These are phyloP conservation scores for Nemotelus pantherinus DNA, from an alignment of 2,888 invertebrate species.

Conservation along the genomic window DNA sequence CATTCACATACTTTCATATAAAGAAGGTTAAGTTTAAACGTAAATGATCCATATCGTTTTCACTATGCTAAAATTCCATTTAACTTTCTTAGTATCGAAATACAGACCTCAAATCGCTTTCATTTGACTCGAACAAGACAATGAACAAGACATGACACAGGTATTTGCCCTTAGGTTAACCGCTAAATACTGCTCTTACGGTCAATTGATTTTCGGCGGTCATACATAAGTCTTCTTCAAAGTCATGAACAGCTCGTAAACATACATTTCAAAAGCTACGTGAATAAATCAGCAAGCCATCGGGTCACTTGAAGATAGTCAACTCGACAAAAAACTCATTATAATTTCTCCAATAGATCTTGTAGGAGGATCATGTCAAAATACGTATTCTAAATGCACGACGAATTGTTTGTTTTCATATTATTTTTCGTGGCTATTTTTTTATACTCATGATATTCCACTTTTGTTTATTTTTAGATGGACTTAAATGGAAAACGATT, in stretches of 20 bases:
- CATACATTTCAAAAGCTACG: neutral
- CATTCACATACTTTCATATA: too few species aligned
- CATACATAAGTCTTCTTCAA: neutral
- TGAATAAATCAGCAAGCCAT: too few species aligned
- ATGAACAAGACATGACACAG: neutral
- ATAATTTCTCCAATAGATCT: too few species aligned
- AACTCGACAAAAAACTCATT: too few species aligned
- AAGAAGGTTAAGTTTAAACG: too few species aligned
- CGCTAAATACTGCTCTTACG: neutral
- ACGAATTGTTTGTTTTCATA: neutral
- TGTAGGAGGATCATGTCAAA: too few species aligned
- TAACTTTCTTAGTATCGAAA: constrained; percentile 16
- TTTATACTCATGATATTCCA: constrained; percentile 27
- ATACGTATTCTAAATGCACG: neutral
- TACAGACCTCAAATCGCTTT: neutral
- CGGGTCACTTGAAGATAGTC: too few species aligned
- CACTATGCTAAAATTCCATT: neutral
- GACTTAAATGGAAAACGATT: constrained; percentile 63
- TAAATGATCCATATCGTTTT: neutral
- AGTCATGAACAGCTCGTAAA: neutral
- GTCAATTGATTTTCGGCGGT: constrained; percentile 12
- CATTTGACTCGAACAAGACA: neutral
- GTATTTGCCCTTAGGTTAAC: constrained; percentile 8
- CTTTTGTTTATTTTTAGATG: constrained; percentile 56
- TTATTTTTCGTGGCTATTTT: neutral